phyloP scores from a whole-genome alignment of 2,797 vertebrate species.

The Oryzias dopingdopingensis region DNA sequence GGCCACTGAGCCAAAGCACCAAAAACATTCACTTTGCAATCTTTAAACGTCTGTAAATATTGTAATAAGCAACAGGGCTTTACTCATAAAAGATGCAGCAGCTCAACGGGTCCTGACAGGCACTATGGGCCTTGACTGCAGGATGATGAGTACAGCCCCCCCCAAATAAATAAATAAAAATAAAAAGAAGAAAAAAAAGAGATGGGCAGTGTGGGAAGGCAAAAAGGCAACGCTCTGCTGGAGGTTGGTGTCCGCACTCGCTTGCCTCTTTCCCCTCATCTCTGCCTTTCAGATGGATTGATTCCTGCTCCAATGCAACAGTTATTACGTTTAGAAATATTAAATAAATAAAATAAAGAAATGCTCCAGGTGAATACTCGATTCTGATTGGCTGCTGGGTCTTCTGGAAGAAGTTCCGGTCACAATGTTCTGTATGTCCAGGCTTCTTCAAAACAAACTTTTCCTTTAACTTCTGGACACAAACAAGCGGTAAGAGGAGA shows the following conservation, averaged over 20 bases:
- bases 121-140: constrained; percentile 70
- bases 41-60: constrained; percentile 77
- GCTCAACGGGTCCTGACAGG: constrained; percentile 72
- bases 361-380: too few relatives aligned
- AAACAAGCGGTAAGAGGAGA: too few relatives aligned
- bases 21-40: constrained; percentile 61
- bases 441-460: too few relatives aligned
- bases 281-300: constrained; percentile 56
- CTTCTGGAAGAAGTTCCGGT: too few relatives aligned
- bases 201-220: constrained; percentile 55
- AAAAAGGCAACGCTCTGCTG: constrained; percentile 39
- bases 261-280: constrained; percentile 25
- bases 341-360: too few relatives aligned
- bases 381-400: too few relatives aligned
- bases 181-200: constrained; percentile 18
- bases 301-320: constrained; percentile 56
- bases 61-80: constrained; percentile 76
- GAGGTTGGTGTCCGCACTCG: constrained; percentile 40
- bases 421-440: too few relatives aligned
- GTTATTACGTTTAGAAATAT: constrained; percentile 37
- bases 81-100: constrained; percentile 78
- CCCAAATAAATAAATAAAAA: not conserved
- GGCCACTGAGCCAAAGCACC: constrained; percentile 60
- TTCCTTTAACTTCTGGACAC: too few relatives aligned
- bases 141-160: constrained; percentile 60